Percentiles rank a stretch among this genome's conserved stretches.
These are phyloP conservation scores for Cricetomys ansorgei DNA, from an alignment of 2,113 vertebrate species.

Conservation along the genomic window DNA sequence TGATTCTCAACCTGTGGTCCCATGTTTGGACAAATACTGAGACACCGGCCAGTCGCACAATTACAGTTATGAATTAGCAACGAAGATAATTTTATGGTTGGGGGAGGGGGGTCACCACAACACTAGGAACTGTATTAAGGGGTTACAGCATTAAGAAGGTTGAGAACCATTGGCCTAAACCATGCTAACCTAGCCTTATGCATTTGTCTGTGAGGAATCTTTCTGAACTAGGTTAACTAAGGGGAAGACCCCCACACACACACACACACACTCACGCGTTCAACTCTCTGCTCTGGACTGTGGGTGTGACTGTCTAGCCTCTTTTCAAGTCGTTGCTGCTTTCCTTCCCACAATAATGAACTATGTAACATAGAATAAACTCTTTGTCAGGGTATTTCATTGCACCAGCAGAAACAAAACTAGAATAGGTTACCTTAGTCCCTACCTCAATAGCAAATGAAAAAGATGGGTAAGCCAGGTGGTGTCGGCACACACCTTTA, in stretches of 20 bases:
- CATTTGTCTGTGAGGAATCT: background rate
- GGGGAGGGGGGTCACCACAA: too few relatives aligned
- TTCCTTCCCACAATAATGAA: background rate
- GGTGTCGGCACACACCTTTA: too few relatives aligned
- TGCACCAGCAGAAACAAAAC: background rate
- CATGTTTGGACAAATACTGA: too few relatives aligned
- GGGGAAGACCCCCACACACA: background rate
- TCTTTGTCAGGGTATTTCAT: background rate
- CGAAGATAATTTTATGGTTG: too few relatives aligned
- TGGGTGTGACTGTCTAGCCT: fast-evolving
- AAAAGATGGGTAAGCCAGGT: too few relatives aligned
- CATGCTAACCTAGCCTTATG: background rate
- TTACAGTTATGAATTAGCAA: too few relatives aligned
- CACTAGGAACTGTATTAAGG: too few relatives aligned
- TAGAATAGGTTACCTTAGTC: too few relatives aligned
- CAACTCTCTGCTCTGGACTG: background rate
- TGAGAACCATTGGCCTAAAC: too few relatives aligned
- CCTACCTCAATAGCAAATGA: background rate
- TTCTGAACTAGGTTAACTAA: background rate
- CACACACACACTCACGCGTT: background rate
- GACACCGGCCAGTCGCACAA: too few relatives aligned
- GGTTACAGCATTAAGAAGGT: too few relatives aligned
- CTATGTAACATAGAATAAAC: background rate
- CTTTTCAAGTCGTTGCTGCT: background rate
- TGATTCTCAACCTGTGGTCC: too few relatives aligned